phyloP scores from a whole-genome alignment of 2,888 invertebrate genomes.

The Sminthurinus aureus region DNA sequence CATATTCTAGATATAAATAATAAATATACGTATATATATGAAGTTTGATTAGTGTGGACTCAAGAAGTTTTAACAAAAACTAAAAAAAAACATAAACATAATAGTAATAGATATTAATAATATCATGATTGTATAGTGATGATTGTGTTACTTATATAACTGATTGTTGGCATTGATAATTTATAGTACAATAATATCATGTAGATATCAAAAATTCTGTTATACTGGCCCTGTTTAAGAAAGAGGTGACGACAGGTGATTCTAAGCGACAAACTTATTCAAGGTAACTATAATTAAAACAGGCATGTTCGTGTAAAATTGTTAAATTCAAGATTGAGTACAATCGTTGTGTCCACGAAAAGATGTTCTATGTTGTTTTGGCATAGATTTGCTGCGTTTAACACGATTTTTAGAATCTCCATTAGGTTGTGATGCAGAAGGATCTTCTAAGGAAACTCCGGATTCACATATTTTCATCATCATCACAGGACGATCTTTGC shows the following conservation, averaged over 20 bases:
- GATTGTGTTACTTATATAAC: not conserved
- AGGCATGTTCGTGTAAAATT: not conserved
- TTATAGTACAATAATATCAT: not conserved
- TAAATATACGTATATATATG: too few species aligned
- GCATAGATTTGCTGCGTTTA: slow-evolving; percentile 58
- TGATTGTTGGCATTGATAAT: slow-evolving; percentile 63
- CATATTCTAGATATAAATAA: too few species aligned
- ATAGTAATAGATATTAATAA: not conserved
- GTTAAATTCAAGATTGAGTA: slow-evolving; percentile 48
- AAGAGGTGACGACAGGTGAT: not conserved
- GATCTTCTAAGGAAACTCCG: slow-evolving; percentile 24
- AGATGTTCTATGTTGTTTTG: slow-evolving; percentile 52
- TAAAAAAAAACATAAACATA: not conserved
- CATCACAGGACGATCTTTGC: slow-evolving; percentile 39
- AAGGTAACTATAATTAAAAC: not conserved
- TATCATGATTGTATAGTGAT: not conserved
- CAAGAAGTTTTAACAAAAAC: not conserved
- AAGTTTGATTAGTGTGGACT: too few species aligned
- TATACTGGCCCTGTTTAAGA: not conserved
- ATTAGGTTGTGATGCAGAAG: not conserved
- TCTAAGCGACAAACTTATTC: not conserved
- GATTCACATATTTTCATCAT: slow-evolving; percentile 25
- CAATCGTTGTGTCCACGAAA: slow-evolving; percentile 57
- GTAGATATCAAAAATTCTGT: not conserved
- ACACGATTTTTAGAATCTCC: slow-evolving; percentile 41